Evolutionary conservation across 2,113 vertebrate species (phyloP), one percentile per base, ranked within the genome.

Genomic region (Synchiropus splendidus): DNA sequence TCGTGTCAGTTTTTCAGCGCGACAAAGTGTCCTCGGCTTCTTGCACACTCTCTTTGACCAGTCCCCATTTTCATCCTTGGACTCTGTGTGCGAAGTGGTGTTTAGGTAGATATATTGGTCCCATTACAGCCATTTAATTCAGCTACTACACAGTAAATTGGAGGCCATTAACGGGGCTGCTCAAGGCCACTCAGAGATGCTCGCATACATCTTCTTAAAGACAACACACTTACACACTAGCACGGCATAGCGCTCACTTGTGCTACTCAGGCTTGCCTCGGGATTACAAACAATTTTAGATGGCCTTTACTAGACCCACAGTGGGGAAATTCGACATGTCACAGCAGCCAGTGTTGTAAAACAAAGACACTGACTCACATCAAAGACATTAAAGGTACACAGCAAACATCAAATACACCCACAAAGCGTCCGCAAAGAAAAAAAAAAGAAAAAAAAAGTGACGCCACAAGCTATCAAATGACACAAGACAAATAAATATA

Each of bases 61-160:
- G 39, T 56, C 51, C 51, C 21, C 21, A 32, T 59, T 50, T 48
- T 36, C 33, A 17, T 58, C 54, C 46, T 15, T 44, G 45, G 46
- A 57, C 56, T 36, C 12, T 16, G 31, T 49, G 45, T 46, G 63
- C 63, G 70, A 47, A 77, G 58, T 18, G 3, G 32, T 16, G 36
- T 67, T 70, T 44, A 42, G 46, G 46, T 63, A 66, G 66, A 73
- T 77, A 73, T 75, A 79, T 79, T 51, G 54, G 53, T 69, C 68
- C 74, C 71, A 75, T 75, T 75, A 75, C 66, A 59, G 66, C 38
- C 60, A 64, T 71, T 77, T 73, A 58, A 69, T 75, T 70, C 66
- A 42, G 57, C 49, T 56, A 58, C 58, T 59, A 46, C 42, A 45
- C 49, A 59, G 58, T 36, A 64, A 68, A 61, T 36, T 35, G 36